phyloP scores from a whole-genome alignment of 1,140 invertebrate genomes.

The Trichoplusia ni region DNA sequence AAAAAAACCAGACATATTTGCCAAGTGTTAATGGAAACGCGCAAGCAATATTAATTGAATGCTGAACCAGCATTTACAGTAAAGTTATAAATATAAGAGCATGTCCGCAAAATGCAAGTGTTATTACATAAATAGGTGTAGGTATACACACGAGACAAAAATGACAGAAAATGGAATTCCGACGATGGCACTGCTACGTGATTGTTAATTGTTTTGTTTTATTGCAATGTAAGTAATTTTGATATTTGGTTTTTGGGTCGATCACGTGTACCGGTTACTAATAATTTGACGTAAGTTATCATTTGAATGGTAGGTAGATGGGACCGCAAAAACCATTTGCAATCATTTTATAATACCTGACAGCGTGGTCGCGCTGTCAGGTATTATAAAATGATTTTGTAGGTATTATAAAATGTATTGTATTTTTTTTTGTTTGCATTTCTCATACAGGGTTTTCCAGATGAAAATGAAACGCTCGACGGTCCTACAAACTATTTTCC shows the following conservation, averaged over 20 bases:
- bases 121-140: background rate
- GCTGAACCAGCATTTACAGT: conserved; percentile 12
- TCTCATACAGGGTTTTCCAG: too few relatives aligned
- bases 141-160: conserved; percentile 46
- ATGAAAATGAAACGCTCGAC: too few relatives aligned
- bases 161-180: conserved; percentile 72
- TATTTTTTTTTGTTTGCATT: too few relatives aligned
- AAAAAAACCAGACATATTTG: background rate
- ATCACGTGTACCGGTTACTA: background rate
- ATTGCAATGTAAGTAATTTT: conserved; percentile 31
- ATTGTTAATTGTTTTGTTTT: conserved; percentile 56
- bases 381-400: too few relatives aligned
- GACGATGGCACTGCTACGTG: conserved; percentile 44
- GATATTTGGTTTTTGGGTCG: background rate
- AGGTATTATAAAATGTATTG: too few relatives aligned
- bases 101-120: background rate
- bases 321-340: too few relatives aligned
- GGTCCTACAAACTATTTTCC: too few relatives aligned
- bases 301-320: too few relatives aligned
- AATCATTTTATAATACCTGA: too few relatives aligned
- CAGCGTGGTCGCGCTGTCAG: too few relatives aligned
- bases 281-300: too few relatives aligned
- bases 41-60: background rate
- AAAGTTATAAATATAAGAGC: conserved; percentile 23
- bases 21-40: conserved; percentile 21